Base-by-base conservation (phyloP, 2,113 vertebrate genomes). In the Anhinga rufa region DNA sequence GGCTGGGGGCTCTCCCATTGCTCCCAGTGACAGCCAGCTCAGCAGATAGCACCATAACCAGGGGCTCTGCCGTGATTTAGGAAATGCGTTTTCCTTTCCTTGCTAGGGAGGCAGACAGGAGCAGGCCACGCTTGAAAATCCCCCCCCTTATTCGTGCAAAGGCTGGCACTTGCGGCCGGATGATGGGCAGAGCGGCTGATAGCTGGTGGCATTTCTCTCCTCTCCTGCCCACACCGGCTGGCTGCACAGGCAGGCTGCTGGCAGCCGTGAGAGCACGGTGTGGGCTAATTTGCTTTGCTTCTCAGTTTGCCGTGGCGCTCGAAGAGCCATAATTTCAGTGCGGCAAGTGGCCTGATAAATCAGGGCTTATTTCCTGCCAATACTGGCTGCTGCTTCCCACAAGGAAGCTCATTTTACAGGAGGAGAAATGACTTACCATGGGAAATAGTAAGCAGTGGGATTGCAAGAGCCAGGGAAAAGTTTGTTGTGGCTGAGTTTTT, bases 321-420 rank as follows among this genome's bases (percentile, higher is more conserved):
- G 0, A 14, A 29, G 64, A 90, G 86, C 72, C 25, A 2, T 86
- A 46, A 93, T 93, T 95, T 82, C 86, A 55, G 89, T 83, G 74
- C 9, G 0, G 77, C 77, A 51, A 95, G 89, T 60, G 76, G 64
- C 77, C 74, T 15, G 0, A 91, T 94, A 92, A 95, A 97, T 93
- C 95, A 92, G n/a, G 80, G 72, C 83, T 93, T 36, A 84, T 95
- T 93, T 93, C 75, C 79, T 94, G 88, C 78, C 92, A 92, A 54
- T 66, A 31, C n/a, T 38, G 90, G 79, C 79, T 12, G 48, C 82
- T 64, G 82, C 94, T 93, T 95, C 90, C 85, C 91, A 68, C 89
- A 76, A 70, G 83, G 69, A 80, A 86, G 52, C 72, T 93, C 85
- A 38, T 92, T 94, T 96, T 92, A 84, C 55, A 92, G 86, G 44